Evolutionary conservation across 1,140 invertebrate genomes (phyloP).

Genomic region (Condylostylus longicornis): DNA sequence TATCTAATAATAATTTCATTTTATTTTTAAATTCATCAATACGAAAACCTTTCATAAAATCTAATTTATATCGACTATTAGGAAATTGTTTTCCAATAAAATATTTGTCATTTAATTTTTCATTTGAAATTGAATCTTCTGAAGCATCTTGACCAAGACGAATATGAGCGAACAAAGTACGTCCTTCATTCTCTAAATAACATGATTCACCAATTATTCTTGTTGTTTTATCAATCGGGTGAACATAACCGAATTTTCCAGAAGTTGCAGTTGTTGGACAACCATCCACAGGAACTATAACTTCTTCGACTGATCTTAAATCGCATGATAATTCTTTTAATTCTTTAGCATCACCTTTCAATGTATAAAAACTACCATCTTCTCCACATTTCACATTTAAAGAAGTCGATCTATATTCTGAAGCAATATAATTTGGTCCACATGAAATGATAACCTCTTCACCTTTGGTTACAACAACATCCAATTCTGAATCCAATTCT

Average conservation of each 20-base stretch:
- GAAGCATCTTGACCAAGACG: neutral
- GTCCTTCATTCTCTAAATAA: neutral
- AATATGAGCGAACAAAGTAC: neutral
- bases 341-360: neutral
- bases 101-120: neutral
- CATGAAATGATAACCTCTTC: neutral
- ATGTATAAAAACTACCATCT: neutral
- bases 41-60: neutral
- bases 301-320: neutral
- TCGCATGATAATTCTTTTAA: neutral
- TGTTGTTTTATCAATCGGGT: neutral
- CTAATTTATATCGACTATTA: neutral
- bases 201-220: neutral
- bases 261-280: neutral
- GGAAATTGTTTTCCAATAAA: neutral
- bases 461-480: neutral
- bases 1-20: neutral
- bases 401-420: too few relatives aligned
- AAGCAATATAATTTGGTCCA: neutral
- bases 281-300: neutral
- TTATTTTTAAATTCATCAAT: neutral
- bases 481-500: too few relatives aligned
- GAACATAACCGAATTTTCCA: neutral
- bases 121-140: neutral
- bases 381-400: neutral